Conservation (phyloP, 2,797 vertebrate genomes). For the Argentina silus region DNA sequence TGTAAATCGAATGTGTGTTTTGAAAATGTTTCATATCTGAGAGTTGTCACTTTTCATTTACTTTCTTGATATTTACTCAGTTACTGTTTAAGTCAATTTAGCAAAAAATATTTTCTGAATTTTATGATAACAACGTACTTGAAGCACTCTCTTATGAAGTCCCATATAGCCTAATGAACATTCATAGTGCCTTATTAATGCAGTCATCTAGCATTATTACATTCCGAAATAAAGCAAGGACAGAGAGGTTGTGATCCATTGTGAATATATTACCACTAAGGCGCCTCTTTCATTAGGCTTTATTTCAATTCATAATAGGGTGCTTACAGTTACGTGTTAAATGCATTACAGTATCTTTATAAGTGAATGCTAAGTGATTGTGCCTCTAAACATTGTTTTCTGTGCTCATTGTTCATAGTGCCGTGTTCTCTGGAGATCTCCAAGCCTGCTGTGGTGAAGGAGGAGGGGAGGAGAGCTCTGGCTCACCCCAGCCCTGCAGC, state of each 20-base stretch:
- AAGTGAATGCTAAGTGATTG: background rate
- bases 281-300: background rate
- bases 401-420: conserved; percentile 58
- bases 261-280: background rate
- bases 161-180: background rate
- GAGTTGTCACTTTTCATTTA: background rate
- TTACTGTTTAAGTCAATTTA: background rate
- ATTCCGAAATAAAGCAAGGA: no score
- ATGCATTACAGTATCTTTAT: background rate
- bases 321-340: background rate
- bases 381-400: conserved; percentile 7
- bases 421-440: conserved; percentile 61
- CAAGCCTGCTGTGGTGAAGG: conserved; percentile 60
- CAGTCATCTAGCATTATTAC: background rate
- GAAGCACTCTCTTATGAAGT: no score
- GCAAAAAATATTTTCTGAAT: background rate
- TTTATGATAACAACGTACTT: no score
- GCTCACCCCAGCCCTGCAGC: conserved; percentile 29
- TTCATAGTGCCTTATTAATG: background rate
- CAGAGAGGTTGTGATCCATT: no score
- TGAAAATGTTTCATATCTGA: background rate
- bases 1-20: background rate
- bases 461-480: conserved; percentile 64
- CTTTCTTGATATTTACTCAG: background rate
- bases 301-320: background rate